Base-by-base conservation (phyloP, 92 coral and sea anemone species). In the Phenganax marumi region DNA sequence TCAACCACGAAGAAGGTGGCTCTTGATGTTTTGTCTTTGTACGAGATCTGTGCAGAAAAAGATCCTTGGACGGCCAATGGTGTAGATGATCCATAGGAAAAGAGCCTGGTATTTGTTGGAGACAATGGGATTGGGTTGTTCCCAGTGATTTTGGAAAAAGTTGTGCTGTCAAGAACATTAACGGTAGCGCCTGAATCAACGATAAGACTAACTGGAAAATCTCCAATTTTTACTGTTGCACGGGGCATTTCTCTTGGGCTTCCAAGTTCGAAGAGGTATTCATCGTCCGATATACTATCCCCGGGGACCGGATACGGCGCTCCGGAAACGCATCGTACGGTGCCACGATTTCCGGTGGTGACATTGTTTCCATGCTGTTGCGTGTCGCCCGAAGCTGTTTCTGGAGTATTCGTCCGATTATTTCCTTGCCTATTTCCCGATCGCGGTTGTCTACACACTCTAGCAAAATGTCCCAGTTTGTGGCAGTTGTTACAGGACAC, bases 401-500 rank as follows among this genome's bases (percentile, higher is more conserved):
- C 10, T 7, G 19, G 21, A 8, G 48, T 13, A 17, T 68, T 43
- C 8, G 47, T 3, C 21, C 25, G 22, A 16, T 17, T 68, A 7
- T 6, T 24, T 68, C n/a, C 50, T 24, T 8, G 12, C 23, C 16
- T 26, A 21, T 46, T 70, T n/a, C 10, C 16, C 21, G 52, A 26
- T 70, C 76, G 51, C 22, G 78, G 23, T 74, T 74, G 79, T 12
- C 79, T 61, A 51, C 79, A 74, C 12, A 84, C 75, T 48, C 64
- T 58, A 58, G 62, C 87, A 51, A 84, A 84, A 72, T 84, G 87
- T 53, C 79, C 85, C 14, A 52, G 85, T 51, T 81, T 81, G 17
- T 74, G 77, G 53, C 85, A 69, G 55, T 74, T 62, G 62, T 70
- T 73, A 50, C 81, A 84, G 8, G 52, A 50, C 73, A 48, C 52